Evolutionary conservation across 2,113 vertebrate species (phyloP).

Genomic region (Chunga burmeisteri): DNA sequence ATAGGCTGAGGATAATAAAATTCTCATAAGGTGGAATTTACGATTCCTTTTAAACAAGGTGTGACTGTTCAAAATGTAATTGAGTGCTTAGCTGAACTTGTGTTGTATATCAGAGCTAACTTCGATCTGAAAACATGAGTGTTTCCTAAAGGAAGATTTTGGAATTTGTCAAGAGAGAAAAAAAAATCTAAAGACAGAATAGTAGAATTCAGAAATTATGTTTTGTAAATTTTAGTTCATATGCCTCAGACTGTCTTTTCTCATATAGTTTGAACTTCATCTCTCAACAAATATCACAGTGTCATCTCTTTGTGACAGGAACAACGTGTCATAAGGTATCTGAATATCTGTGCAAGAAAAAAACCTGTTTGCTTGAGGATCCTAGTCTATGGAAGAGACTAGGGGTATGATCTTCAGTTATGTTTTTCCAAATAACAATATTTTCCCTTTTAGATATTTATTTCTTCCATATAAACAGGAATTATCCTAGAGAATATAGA

Average conservation of each 20-base stretch:
- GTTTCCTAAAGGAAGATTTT: neutral
- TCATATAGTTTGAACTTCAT: neutral
- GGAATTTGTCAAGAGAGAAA: neutral
- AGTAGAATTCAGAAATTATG: neutral
- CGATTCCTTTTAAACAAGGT: neutral
- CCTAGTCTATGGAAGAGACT: neutral
- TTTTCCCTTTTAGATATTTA: neutral
- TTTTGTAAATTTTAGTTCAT: neutral
- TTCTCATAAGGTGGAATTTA: slow-evolving; percentile 1
- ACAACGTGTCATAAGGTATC: neutral
- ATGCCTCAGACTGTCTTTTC: neutral
- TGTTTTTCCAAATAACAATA: neutral
- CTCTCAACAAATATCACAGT: neutral
- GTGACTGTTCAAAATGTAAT: neutral
- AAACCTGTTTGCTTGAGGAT: neutral
- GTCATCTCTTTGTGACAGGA: neutral
- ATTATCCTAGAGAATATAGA: neutral
- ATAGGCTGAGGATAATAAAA: slow-evolving; percentile 18
- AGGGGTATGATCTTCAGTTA: neutral
- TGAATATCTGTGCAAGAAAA: neutral
- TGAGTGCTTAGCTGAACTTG: neutral
- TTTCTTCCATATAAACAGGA: neutral
- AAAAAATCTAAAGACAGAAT: neutral
- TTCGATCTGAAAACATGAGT: neutral
- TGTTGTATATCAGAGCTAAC: neutral